Evolutionary conservation across 2,113 vertebrate genomes (phyloP).

Genomic region (Pantherophis guttatus): DNA sequence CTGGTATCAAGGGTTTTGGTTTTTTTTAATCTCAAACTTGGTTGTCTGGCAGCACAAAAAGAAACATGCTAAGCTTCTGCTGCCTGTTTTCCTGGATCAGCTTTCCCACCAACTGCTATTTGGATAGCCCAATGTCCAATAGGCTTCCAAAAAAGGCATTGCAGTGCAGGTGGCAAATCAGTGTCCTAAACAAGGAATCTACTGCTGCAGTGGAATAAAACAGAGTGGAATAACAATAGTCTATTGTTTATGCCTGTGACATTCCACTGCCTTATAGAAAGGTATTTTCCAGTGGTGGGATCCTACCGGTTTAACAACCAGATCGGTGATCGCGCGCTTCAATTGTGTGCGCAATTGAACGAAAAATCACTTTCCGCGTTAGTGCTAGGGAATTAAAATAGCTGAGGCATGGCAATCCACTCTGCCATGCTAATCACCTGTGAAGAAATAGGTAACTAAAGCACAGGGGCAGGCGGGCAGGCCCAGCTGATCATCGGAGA

Average conservation of each 20-base stretch:
- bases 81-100: background rate
- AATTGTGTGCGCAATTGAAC: too few species aligned
- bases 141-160: background rate
- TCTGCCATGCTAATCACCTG: too few species aligned
- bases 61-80: background rate
- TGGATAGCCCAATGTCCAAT: background rate
- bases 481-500: too few species aligned
- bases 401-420: too few species aligned
- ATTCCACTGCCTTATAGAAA: background rate
- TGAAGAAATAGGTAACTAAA: too few species aligned
- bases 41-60: background rate
- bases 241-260: background rate
- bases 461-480: too few species aligned
- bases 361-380: too few species aligned
- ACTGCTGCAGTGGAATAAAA: background rate
- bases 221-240: background rate
- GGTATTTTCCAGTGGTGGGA: too few species aligned
- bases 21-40: background rate
- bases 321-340: too few species aligned
- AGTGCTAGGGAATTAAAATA: too few species aligned
- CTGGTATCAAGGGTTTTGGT: background rate
- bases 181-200: background rate
- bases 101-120: background rate
- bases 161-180: too few species aligned
- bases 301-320: too few species aligned